These are phyloP conservation scores for Calcarius ornatus DNA, from an alignment of 2,113 vertebrate genomes.

Conservation along the genomic window DNA sequence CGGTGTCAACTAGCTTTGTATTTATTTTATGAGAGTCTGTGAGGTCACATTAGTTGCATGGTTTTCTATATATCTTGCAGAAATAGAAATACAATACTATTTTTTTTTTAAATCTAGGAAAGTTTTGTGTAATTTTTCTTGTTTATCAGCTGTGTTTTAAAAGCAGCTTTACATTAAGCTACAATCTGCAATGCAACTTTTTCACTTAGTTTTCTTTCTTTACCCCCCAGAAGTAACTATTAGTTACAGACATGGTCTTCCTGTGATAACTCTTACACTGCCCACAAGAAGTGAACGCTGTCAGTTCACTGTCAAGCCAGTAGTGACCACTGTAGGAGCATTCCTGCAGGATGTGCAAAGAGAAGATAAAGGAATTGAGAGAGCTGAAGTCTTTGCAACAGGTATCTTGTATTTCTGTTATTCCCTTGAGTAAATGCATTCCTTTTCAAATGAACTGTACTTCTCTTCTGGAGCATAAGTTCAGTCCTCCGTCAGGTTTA, in stretches of 20 bases:
- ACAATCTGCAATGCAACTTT: neutral
- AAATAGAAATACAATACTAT: neutral
- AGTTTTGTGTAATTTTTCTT: neutral
- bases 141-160: neutral
- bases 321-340: constrained; percentile 80
- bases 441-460: neutral
- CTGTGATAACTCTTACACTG: constrained; percentile 82
- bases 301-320: constrained; percentile 83
- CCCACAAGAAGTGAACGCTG: constrained; percentile 89
- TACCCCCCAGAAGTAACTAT: constrained; percentile 74
- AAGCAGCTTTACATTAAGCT: neutral
- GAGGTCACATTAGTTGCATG: neutral
- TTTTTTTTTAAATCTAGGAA: neutral
- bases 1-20: neutral
- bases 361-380: constrained; percentile 84
- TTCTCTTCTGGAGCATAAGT: neutral
- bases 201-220: neutral
- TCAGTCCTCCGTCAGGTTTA: neutral
- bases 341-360: constrained; percentile 81
- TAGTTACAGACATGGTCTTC: constrained; percentile 82
- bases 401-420: constrained; percentile 62
- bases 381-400: constrained; percentile 68
- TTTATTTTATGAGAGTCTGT: neutral
- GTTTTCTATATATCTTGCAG: neutral
- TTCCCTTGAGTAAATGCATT: neutral